These are phyloP conservation scores for Crematogaster levior DNA, from an alignment of 2,888 invertebrate genomes.

Conservation along the genomic window DNA sequence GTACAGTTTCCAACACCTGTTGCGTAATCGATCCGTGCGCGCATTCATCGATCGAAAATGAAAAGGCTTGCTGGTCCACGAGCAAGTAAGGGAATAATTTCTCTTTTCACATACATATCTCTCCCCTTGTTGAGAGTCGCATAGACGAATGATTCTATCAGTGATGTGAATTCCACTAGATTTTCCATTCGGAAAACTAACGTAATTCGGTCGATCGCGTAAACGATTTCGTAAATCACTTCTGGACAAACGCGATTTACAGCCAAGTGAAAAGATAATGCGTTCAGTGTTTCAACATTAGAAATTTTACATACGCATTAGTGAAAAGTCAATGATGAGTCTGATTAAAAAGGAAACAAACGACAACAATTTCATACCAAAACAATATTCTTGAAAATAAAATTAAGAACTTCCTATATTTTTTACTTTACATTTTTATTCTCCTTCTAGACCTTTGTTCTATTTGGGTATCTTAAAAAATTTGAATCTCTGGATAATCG, in stretches of 20 bases:
- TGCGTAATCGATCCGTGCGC: conserved; percentile 25
- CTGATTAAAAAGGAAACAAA: not conserved
- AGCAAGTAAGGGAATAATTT: not conserved
- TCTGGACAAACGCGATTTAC: not conserved
- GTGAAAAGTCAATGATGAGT: not conserved
- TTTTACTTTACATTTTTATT: no score
- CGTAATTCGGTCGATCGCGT: no score
- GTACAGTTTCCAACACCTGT: conserved; percentile 38
- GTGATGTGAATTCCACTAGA: conserved; percentile 57
- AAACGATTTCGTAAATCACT: no score
- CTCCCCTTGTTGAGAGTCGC: not conserved
- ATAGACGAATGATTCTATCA: conserved; percentile 51
- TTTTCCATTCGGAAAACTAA: conserved; percentile 45
- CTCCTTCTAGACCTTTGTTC: not conserved
- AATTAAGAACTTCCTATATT: not conserved
- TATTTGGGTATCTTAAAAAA: not conserved
- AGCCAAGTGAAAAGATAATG: not conserved
- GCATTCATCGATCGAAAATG: conserved; percentile 15
- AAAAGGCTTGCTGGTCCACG: conserved; percentile 13
- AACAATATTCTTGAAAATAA: not conserved
- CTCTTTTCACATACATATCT: not conserved
- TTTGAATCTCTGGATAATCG: not conserved
- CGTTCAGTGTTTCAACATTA: no score
- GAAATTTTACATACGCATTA: not conserved
- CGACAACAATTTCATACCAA: not conserved